A percentile compares a stretch with the other conserved stretches of the same genome.
Conservation (phyloP, 2,888 invertebrate species). For the Steinernema hermaphroditum region DNA sequence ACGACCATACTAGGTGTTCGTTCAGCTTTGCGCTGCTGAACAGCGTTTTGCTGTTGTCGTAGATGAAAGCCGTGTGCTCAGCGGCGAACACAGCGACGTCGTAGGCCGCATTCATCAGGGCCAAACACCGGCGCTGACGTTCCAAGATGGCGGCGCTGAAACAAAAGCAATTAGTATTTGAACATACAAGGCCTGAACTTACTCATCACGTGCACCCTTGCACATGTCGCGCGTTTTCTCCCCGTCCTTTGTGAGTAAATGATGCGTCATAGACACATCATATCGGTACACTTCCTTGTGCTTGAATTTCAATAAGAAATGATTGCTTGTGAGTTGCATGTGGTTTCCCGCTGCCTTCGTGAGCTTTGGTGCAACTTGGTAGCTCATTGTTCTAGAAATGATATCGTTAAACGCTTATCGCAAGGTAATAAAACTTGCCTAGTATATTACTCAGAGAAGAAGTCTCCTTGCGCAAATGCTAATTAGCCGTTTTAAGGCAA, state of each 20-base stretch:
- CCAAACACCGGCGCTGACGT: not conserved
- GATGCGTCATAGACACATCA: not conserved
- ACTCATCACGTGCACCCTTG: not conserved
- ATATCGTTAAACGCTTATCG: no score
- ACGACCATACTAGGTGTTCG: not conserved
- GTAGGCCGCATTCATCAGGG: not conserved
- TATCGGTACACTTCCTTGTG: not conserved
- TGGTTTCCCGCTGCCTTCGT: no score
- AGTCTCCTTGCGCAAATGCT: no score
- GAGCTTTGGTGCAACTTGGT: no score
- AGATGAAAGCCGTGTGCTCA: not conserved
- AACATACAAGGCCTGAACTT: not conserved
- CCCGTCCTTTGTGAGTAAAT: not conserved
- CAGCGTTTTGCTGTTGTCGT: constrained; percentile 9
- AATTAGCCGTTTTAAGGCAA: no score
- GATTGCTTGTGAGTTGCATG: not conserved
- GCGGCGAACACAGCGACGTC: not conserved
- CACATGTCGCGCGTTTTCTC: not conserved
- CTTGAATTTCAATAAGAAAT: not conserved
- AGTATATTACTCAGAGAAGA: no score
- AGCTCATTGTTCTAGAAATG: no score
- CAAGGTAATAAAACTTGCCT: no score
- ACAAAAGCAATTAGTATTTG: no score
- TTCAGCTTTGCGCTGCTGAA: not conserved
- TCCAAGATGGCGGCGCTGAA: not conserved